Percentiles rank a stretch among this genome's conserved stretches.
These are phyloP conservation scores for Procavia capensis DNA, from an alignment of 2,113 vertebrate genomes.

Conservation along the genomic window DNA sequence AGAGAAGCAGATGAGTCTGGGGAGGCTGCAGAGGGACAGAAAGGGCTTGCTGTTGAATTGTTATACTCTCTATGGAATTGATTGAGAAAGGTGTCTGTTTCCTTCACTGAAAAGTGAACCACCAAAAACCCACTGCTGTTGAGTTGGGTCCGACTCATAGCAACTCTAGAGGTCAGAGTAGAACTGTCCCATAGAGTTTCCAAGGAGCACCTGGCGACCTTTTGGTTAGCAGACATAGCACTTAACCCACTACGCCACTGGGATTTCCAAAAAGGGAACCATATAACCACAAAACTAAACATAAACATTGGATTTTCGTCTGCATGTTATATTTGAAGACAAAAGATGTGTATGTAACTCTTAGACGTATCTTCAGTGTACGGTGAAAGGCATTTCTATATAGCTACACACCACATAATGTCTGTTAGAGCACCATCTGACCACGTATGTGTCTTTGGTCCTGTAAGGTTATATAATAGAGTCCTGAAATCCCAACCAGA, in stretches of 20 bases:
- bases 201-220: no score
- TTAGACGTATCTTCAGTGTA: constrained; percentile 17
- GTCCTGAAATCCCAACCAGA: no score
- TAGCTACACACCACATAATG: no score
- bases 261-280: constrained; percentile 11
- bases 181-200: no score
- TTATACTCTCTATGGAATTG: neutral
- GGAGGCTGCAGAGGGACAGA: neutral
- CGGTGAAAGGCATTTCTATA: neutral
- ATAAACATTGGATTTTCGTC: constrained; percentile 15
- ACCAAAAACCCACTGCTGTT: no score
- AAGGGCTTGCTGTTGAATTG: neutral
- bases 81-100: neutral
- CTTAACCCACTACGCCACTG: no score
- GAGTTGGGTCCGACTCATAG: no score
- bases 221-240: no score
- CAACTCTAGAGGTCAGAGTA: no score
- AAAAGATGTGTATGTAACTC: neutral
- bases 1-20: neutral
- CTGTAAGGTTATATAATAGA: no score
- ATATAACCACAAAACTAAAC: constrained; percentile 28
- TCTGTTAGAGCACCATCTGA: no score
- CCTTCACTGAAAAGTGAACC: neutral
- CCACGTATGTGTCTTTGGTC: no score
- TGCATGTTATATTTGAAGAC: constrained; percentile 46